Base-by-base conservation (phyloP, 2,113 vertebrate genomes). In the Oreotrochilus melanogaster region DNA sequence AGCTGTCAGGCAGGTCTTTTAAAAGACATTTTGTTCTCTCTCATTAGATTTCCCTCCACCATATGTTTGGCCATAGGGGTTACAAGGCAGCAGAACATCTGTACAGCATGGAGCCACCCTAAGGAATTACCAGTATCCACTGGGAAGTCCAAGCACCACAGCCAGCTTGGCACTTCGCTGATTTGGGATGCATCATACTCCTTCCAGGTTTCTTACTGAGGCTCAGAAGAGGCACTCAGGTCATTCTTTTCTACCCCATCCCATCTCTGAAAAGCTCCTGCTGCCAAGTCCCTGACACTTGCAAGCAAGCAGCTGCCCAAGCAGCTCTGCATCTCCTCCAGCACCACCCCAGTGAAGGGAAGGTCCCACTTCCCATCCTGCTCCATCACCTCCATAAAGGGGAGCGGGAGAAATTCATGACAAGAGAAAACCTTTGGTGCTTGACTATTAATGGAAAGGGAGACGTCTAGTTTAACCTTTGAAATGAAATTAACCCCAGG, bases 41-140 rank as follows among this genome's bases (percentile, higher is more conserved):
- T 4, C 1, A 0, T 33, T 54, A 6, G 6, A 9, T 76, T 57
- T 35, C 48, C 27, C 24, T 48, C 33, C 23, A 1, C 7, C 6
- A 2, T 3, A 7, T 11, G 16, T 35, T 25, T 54, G 79, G 13
- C 79, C 5, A 2, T 8, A 6, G 65, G 47, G 35, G 17, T 64
- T 37, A 14, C 31, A 56, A 39, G 35, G 62, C 56, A 65, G 54
- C 72, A 39, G 71, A 33, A 11, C 73, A 15, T 4, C 33, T 43
- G 39, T 2, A 18, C 10, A 2, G 6, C 31, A 14, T 18, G 1
- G 14, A 64, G 21, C 15, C 58, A 11, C 30, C 0, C 0, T 21
- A 35, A 76, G 60, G 39, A 48, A 9, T 33, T 66, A 12, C 39
- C 18, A 42, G 37, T 72, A 54, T 1, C 0, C 0, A 0, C 60